Conservation (phyloP, 2,797 vertebrate genomes). For the Chloroceryle amazona region DNA sequence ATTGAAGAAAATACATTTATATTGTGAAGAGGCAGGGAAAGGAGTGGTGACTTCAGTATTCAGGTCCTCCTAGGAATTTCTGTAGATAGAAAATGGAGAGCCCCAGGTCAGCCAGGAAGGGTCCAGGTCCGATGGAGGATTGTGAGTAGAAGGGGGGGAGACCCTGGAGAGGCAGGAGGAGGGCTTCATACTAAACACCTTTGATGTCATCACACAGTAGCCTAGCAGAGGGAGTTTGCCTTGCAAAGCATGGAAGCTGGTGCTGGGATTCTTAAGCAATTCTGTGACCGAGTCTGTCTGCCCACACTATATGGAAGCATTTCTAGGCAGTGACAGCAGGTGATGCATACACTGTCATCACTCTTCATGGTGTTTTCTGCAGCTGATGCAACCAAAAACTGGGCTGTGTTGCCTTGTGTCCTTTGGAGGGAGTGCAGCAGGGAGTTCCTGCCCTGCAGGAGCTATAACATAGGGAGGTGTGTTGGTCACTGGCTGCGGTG, state of each 20-base stretch:
- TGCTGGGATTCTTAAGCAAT: not conserved
- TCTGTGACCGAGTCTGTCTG: not conserved
- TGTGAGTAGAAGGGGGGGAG: not conserved
- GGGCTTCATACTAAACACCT: rapidly evolving
- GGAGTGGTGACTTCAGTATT: not conserved
- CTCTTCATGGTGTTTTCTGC: not conserved
- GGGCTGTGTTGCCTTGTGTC: rapidly evolving
- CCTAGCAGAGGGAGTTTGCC: not conserved
- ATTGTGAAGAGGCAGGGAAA: not conserved
- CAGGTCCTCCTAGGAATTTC: not conserved
- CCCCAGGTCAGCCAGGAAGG: not conserved
- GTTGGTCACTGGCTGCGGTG: not conserved
- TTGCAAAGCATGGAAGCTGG: not conserved
- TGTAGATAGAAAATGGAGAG: not conserved
- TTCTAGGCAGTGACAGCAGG: not conserved
- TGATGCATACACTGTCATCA: not conserved
- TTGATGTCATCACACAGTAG: not conserved
- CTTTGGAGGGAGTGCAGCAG: not conserved
- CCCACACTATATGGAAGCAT: not conserved
- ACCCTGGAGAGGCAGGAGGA: not conserved
- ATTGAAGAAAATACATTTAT: not conserved
- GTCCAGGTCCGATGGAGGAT: not conserved
- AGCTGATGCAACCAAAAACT: not conserved
- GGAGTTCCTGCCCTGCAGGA: not conserved
- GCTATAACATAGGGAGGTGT: not conserved